phyloP scores from a whole-genome alignment of 2,797 vertebrate species.

The Eptatretus atami region DNA sequence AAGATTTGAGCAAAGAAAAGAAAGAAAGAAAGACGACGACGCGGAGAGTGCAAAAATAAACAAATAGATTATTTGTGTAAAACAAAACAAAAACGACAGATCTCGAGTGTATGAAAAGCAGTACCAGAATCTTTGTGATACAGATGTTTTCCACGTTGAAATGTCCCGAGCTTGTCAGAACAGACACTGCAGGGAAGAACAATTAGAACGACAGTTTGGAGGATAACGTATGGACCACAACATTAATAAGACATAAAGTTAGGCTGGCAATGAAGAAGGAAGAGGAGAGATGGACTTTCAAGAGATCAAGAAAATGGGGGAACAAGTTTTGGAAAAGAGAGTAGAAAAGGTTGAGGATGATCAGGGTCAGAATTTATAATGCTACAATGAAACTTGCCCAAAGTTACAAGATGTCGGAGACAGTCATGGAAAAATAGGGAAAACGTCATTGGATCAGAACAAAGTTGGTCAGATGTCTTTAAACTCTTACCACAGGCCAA shows the following conservation, averaged over 20 bases:
- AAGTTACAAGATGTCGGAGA: too few relatives aligned
- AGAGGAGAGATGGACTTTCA: not conserved
- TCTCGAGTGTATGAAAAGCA: constrained; percentile 11
- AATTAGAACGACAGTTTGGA: not conserved
- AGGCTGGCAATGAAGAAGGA: not conserved
- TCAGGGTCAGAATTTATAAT: too few relatives aligned
- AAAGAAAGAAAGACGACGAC: too few relatives aligned
- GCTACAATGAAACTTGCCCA: too few relatives aligned
- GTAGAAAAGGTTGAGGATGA: too few relatives aligned
- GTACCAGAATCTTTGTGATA: constrained; percentile 93
- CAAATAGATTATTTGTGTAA: too few relatives aligned
- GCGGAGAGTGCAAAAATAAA: too few relatives aligned
- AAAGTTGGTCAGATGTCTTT: not conserved
- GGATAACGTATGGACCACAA: not conserved
- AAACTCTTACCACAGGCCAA: constrained; percentile 56
- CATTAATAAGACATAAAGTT: not conserved
- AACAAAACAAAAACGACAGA: not conserved
- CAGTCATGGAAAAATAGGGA: too few relatives aligned
- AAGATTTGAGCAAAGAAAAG: too few relatives aligned
- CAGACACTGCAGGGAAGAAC: constrained; percentile 30
- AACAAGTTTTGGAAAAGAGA: not conserved
- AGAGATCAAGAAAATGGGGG: not conserved
- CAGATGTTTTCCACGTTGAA: constrained; percentile 86
- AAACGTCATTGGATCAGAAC: too few relatives aligned
- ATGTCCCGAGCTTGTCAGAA: constrained; percentile 50